phyloP scores from a whole-genome alignment of 2,888 invertebrate genomes.

The Calliscelio sp. region DNA sequence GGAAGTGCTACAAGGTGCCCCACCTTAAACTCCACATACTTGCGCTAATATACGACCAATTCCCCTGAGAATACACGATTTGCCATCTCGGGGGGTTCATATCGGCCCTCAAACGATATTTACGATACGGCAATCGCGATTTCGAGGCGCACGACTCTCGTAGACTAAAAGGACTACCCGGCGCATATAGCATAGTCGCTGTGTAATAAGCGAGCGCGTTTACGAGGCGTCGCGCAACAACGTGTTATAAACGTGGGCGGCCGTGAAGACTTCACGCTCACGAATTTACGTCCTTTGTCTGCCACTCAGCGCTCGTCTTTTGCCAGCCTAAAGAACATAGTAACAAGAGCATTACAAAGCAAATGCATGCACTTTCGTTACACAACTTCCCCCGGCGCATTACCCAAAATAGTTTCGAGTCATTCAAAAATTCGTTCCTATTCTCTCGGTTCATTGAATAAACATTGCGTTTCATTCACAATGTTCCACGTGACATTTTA shows the following conservation, averaged over 20 bases:
- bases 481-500: conserved; percentile 53
- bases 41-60: conserved; percentile 46
- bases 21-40: conserved; percentile 62
- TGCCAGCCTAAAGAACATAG: conserved; percentile 37
- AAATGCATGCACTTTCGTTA: conserved; percentile 48
- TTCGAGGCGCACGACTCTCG: conserved; percentile 52
- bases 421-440: conserved; percentile 63
- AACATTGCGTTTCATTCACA: conserved; percentile 62
- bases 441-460: conserved; percentile 65
- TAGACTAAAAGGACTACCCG: conserved; percentile 72
- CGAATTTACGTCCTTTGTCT: conserved; percentile 82
- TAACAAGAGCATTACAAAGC: conserved; percentile 41
- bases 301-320: conserved; percentile 78
- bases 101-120: conserved; percentile 77
- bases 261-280: conserved; percentile 75
- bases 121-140: conserved; percentile 76
- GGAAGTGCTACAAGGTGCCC: conserved; percentile 62
- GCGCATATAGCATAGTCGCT: conserved; percentile 77
- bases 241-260: conserved; percentile 79
- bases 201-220: conserved; percentile 81
- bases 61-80: conserved; percentile 62
- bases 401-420: conserved; percentile 58
- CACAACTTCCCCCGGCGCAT: conserved; percentile 41
- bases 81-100: conserved; percentile 47
- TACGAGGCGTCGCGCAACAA: conserved; percentile 81